Evolutionary conservation across 2,888 invertebrate genomes (phyloP).

Genomic region (Ptilodon capucinus): DNA sequence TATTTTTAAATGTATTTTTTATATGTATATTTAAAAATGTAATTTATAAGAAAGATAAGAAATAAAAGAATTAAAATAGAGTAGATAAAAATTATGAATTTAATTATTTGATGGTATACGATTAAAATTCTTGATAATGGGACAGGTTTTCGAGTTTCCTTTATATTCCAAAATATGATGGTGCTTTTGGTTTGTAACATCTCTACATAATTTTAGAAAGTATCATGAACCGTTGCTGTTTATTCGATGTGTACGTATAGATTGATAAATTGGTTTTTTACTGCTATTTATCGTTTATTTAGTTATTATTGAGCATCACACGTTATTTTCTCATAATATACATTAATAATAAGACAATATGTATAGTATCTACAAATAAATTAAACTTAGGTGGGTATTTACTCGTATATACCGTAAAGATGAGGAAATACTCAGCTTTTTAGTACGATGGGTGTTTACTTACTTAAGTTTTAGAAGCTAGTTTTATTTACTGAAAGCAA

Average conservation of each 20-base stretch:
- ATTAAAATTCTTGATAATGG: background rate
- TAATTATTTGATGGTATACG: background rate
- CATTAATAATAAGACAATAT: too few species aligned
- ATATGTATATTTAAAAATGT: too few species aligned
- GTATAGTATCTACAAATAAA: too few species aligned
- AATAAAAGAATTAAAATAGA: too few species aligned
- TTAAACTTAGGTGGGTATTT: too few species aligned
- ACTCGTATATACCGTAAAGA: too few species aligned
- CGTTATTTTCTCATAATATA: background rate
- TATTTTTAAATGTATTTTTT: too few species aligned
- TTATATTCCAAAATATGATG: background rate
- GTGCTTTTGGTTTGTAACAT: background rate
- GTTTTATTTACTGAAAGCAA: conserved; percentile 2
- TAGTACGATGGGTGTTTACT: too few species aligned
- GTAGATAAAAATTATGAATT: background rate
- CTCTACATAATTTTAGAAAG: conserved; percentile 7
- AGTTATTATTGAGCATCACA: background rate
- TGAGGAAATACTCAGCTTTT: too few species aligned
- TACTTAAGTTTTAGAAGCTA: background rate
- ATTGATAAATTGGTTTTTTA: conserved; percentile 1
- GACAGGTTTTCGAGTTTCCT: background rate
- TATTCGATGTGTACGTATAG: background rate
- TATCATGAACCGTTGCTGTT: background rate
- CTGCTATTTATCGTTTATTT: background rate
- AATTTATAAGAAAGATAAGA: too few species aligned